A percentile compares a stretch with the other conserved stretches of the same genome.
phyloP scores from a whole-genome alignment of 2,888 invertebrate species.

The Drosophila mettleri region DNA sequence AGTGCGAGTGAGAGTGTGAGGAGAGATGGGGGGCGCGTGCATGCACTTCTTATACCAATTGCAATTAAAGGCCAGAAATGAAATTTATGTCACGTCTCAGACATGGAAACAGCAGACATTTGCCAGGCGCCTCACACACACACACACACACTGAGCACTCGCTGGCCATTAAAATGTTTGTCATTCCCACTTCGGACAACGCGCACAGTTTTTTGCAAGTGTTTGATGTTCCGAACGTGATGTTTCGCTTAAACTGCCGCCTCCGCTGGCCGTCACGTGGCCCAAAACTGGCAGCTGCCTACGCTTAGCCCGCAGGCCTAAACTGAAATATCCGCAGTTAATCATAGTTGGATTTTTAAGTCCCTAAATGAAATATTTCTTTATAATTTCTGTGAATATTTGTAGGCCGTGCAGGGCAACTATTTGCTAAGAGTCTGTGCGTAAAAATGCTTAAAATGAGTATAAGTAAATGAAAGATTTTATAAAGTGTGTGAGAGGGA shows the following conservation, averaged over 20 bases:
- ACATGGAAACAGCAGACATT: constrained; percentile 37
- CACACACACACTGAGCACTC: neutral
- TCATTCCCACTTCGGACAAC: constrained; percentile 47
- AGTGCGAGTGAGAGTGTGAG: neutral
- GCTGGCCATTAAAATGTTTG: constrained; percentile 45
- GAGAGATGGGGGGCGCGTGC: neutral
- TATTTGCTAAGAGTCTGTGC: too few species aligned
- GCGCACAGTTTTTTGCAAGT: constrained; percentile 62
- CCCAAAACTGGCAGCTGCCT: constrained; percentile 2
- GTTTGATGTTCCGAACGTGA: constrained; percentile 68
- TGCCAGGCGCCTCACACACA: constrained; percentile 32
- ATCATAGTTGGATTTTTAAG: constrained; percentile 40
- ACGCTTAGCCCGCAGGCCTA: neutral
- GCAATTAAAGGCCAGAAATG: constrained; percentile 65
- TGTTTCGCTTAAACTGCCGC: constrained; percentile 63
- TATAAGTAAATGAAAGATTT: too few species aligned
- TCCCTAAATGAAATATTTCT: neutral
- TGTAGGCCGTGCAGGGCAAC: neutral
- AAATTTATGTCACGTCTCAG: constrained; percentile 72
- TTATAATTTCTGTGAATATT: constrained; percentile 2
- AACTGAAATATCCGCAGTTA: constrained; percentile 32
- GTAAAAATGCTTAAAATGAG: too few species aligned
- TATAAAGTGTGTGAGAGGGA: too few species aligned
- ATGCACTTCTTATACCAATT: constrained; percentile 19
- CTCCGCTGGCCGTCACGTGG: constrained; percentile 59